Evolutionary conservation across 2,113 vertebrate species (phyloP), one percentile per base, ranked within the genome.

Genomic region (Melanocharis versteri): DNA sequence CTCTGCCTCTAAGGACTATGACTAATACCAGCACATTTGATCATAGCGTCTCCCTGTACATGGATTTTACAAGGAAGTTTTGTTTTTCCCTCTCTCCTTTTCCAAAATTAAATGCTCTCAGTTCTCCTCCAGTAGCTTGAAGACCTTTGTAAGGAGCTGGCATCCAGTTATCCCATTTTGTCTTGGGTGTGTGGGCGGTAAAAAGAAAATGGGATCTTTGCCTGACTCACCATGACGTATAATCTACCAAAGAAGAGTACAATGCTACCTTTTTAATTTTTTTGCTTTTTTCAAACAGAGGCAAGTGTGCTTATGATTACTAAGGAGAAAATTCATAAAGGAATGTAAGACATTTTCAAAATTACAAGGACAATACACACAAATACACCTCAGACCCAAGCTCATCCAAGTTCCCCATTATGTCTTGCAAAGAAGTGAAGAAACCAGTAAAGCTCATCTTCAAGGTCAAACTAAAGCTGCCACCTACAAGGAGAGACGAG

Each of bases 191-290:
- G 40, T 90, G 81, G 93, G 94, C 20, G 58, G 82, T 11, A 64
- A 80, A 89, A 85, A 88, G 90, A 94, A 96, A 93, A 94, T 44
- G 75, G 78, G 70, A 93, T 79, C 89, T 96, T 48, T 78, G 92
- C 88, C 85, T 94, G 92, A 88, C 66, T 90, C 83, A 79, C 3
- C 12, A 68, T 60, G 60, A 95, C 4, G 33, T 83, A 76, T 47
- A 16, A 81, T 50, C 60, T 75, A 85, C 80, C 83, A 81, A 30
- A 87, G 37, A 31, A 58, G 11, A 90, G 39, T 6, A 78, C 27
- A 90, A 62, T 18, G 39, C 56, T 71, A 83, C 54, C 62, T 79
- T 45, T 31, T 31, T 0, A 33, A 24, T 23, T 57, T 68, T 81
- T 71, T 31, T 60, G 2, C 35, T 76, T 83, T 62, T 80, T 83